Evolutionary conservation across 2,888 invertebrate genomes (phyloP), one percentile per base, ranked within the genome.

Genomic region (Andrena dorsata): DNA sequence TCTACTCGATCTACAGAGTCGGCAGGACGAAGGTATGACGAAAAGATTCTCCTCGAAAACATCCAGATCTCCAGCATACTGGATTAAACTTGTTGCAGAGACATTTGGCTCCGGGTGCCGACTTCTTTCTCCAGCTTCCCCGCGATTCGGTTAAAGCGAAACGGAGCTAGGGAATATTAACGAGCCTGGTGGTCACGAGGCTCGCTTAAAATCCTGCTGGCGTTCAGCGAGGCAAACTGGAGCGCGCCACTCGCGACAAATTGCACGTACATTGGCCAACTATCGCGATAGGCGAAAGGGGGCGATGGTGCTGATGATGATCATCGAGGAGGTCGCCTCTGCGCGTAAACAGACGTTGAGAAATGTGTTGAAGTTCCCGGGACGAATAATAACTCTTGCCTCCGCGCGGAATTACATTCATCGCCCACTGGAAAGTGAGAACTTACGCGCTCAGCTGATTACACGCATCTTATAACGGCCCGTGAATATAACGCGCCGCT

Each of bases 401-500:
- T 47, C 6, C 41, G 16, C 30, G 60, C 60, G 30, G 32, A 66
- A 68, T 58, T 68, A 41, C 41, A 69, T 73, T 58, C 51, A 63
- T 79, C 79, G 32, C 13, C 23, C 49, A 16, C 47, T 13, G 49
- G 61, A 28, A 32, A 13, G 66, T 41, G 71, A 35, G 53, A 66
- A 49, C 69, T 63, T 68, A 69, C 72, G 41, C 47, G 79, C 51
- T 49, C 61, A 23, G 53, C 64, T 78, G 78, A 84, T 85, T 86
- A 84, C 61, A 76, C 80, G 77, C 76, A 73, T 84, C 72, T 47
- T 56, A 65, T 56, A 75, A 71, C 81, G 8, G 60, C 60, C 53
- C 65, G 64, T 30, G 80, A 41, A 61, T 65, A 51, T 32, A 16
- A 56, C 35, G 26, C 68, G 16, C 20, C 71, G 65, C 71, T 61